Percentiles rank a stretch among this genome's conserved stretches.
Evolutionary conservation across 1,140 invertebrate genomes (phyloP).

Genomic region (Andrena cerasifolii): DNA sequence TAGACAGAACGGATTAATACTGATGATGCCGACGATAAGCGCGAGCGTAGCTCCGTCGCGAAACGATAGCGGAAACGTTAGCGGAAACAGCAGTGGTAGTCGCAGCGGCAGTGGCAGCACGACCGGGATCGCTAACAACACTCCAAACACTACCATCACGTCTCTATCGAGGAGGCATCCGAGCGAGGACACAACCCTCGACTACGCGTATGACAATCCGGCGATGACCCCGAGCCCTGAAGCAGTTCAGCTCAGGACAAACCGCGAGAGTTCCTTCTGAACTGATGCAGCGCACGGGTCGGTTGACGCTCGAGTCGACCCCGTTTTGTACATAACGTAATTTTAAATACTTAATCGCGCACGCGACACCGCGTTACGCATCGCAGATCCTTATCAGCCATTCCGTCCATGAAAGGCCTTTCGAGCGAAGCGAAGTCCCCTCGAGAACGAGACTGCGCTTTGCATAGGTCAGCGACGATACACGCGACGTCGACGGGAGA

Average conservation of each 20-base stretch:
- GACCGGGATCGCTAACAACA: constrained; percentile 79
- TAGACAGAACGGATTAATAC: constrained; percentile 68
- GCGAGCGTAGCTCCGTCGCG: constrained; percentile 66
- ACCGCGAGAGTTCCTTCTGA: constrained; percentile 79
- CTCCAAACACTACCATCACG: constrained; percentile 84
- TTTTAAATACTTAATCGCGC: constrained; percentile 6
- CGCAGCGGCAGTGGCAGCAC: constrained; percentile 22
- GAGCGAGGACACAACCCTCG: constrained; percentile 86
- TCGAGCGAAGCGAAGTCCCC: constrained; percentile 57
- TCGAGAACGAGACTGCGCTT: constrained; percentile 51
- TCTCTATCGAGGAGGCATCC: constrained; percentile 83
- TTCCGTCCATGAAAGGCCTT: constrained; percentile 78
- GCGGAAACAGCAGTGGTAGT: neutral
- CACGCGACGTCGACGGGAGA: constrained; percentile 19
- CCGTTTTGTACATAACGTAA: constrained; percentile 27
- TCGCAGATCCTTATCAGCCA: constrained; percentile 71
- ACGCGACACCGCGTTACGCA: neutral
- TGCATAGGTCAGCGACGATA: constrained; percentile 70
- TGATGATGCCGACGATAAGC: constrained; percentile 79
- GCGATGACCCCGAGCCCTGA: constrained; percentile 85
- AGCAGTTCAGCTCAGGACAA: constrained; percentile 69
- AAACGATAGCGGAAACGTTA: neutral
- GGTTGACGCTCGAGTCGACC: neutral
- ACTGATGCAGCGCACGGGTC: no score
- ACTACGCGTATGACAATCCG: constrained; percentile 88